These are phyloP conservation scores for Rhombomys opimus DNA, from an alignment of 2,113 vertebrate species.

Conservation along the genomic window DNA sequence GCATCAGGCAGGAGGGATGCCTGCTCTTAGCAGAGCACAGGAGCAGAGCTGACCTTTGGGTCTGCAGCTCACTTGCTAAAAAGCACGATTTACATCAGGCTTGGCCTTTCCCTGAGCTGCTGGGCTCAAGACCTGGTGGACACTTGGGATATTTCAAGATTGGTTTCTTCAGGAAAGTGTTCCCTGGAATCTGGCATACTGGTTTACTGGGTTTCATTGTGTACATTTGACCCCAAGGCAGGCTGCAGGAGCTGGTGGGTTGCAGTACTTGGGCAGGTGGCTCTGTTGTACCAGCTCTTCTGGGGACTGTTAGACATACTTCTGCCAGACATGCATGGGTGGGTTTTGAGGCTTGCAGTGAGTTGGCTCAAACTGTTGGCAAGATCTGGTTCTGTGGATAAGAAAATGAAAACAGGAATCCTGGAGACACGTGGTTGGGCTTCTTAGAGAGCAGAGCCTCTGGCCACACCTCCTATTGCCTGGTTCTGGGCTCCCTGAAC, in stretches of 20 bases:
- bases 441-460: background rate
- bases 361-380: background rate
- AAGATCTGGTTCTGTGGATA: background rate
- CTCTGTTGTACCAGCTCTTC: background rate
- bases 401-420: background rate
- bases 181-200: background rate
- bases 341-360: background rate
- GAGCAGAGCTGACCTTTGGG: background rate
- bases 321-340: rapidly evolving
- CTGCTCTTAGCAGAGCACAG: background rate
- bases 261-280: background rate
- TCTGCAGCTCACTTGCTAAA: background rate
- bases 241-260: background rate
- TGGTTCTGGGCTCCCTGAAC: background rate
- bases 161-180: background rate
- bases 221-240: background rate
- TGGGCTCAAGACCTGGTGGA: background rate
- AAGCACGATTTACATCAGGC: background rate
- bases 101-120: background rate
- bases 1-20: background rate
- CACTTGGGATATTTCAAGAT: background rate
- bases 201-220: background rate
- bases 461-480: background rate
- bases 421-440: background rate
- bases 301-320: background rate